Percentiles rank a stretch among this genome's conserved stretches.
phyloP scores from a whole-genome alignment of 2,888 invertebrate species.

The Stenotaenia linearis region DNA sequence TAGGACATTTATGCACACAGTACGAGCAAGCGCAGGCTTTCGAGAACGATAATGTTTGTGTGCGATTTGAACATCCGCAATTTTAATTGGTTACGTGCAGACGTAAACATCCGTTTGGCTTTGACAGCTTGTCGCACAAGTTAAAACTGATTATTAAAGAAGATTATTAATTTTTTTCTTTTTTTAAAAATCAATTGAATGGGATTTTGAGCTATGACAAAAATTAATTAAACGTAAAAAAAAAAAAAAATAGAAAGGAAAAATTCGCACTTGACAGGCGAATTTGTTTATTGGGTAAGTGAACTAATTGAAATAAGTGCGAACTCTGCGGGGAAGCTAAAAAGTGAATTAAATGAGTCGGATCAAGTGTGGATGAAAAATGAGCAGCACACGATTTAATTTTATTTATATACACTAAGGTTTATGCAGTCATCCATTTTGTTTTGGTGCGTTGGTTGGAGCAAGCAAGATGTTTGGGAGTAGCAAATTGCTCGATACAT shows the following conservation, averaged over 20 bases:
- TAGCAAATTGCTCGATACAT: conserved; percentile 21
- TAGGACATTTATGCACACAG: background rate
- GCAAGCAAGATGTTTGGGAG: background rate
- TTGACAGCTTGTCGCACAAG: background rate
- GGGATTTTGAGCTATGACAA: background rate
- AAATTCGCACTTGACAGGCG: background rate
- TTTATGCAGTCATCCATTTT: conserved; percentile 15
- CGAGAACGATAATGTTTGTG: background rate
- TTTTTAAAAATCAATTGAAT: background rate
- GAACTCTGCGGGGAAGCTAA: background rate
- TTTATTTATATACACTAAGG: background rate
- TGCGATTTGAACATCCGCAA: background rate
- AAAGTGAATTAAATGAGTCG: conserved; percentile 21
- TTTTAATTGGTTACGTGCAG: conserved; percentile 14
- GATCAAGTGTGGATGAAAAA: conserved; percentile 26
- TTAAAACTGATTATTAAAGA: background rate
- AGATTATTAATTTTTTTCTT: background rate
- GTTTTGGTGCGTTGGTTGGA: background rate
- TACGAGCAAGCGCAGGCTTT: background rate
- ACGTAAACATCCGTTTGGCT: conserved; percentile 9
- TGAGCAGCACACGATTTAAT: conserved; percentile 6
- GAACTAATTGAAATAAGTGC: background rate
- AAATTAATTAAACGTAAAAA: background rate
- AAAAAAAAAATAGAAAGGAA: background rate
- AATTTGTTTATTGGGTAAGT: background rate